Evolutionary conservation across 2,113 vertebrate species (phyloP).

Genomic region (Mesoclemmys tuberculata): DNA sequence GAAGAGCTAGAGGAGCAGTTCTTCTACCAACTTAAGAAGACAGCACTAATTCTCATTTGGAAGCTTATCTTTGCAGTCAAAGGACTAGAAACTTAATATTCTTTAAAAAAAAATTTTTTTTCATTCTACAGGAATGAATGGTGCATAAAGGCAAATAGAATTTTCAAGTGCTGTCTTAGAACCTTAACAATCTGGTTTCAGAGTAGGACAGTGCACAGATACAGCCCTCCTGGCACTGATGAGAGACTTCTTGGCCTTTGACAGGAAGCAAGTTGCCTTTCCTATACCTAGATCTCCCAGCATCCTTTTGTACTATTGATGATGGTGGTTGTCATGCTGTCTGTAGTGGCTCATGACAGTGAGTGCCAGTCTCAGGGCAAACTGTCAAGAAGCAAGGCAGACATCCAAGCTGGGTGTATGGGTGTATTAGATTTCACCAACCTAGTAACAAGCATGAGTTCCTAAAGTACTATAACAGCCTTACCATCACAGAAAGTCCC

Average conservation of each 20-base stretch:
- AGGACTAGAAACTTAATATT: neutral
- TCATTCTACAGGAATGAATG: neutral
- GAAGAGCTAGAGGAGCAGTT: conserved; percentile 43
- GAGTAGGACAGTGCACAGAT: neutral
- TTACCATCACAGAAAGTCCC: too few species aligned
- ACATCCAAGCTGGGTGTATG: too few species aligned
- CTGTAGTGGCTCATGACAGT: too few species aligned
- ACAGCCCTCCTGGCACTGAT: neutral
- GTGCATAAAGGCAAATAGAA: neutral
- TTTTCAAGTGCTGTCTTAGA: neutral
- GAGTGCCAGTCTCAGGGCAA: too few species aligned
- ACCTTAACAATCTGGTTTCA: neutral
- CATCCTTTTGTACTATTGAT: neutral
- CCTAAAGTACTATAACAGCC: too few species aligned
- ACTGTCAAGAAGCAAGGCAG: too few species aligned
- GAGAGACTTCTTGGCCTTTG: neutral
- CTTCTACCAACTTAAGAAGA: neutral
- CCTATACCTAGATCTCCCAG: neutral
- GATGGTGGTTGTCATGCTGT: too few species aligned
- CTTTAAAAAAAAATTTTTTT: neutral
- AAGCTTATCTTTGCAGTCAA: conserved; percentile 33
- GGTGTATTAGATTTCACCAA: too few species aligned
- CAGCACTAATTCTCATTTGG: conserved; percentile 44
- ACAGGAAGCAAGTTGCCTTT: neutral
- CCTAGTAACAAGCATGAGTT: too few species aligned